Evolutionary conservation across 2,797 vertebrate genomes (phyloP), one percentile per base, ranked within the genome.

Genomic region (Taeniopygia guttata): DNA sequence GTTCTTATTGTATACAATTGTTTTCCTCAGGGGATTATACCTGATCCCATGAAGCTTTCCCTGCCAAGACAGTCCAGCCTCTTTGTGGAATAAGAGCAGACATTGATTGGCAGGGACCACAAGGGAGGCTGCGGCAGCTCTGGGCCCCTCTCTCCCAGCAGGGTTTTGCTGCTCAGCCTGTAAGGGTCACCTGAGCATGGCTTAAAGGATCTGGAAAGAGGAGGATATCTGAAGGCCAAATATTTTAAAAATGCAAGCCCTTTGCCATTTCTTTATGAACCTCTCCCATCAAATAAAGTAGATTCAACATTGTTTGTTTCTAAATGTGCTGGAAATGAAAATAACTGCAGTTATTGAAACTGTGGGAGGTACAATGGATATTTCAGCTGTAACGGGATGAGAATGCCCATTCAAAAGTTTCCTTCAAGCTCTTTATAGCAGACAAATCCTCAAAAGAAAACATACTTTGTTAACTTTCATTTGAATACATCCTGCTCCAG

Each of bases 201-300:
- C 84, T 92, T 87, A 94, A 75, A 92, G 68, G 43, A 91, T 85
- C 81, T 80, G 81, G 64, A 90, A 95, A 90, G 34, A 38, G 74
- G 62, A 89, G 64, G 36, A 85, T 90, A 89, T 93, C 89, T 86
- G 85, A 91, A 70, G 25, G 79, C 34, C 81, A 88, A 94, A 81
- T 84, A 89, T 95, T 87, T 94, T 8, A 94, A 95, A 96, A 96
- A 79, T 80, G 76, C 43, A 87, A 89, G 84, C 36, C 59, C 51
- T 96, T 95, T 95, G 93, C 88, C 81, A 89, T 92, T 70, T 94
- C 90, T 95, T 96, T 94, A 95, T 94, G 89, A 96, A 73, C 86
- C 30, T 94, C 73, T 76, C 56, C 75, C 90, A 81, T 90, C 64
- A 76, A 96, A 95, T 83, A 79, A 97, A 96, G 92, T 59, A 51